Evolutionary conservation across 1,140 invertebrate genomes (phyloP).

Genomic region (Cherax destructor): DNA sequence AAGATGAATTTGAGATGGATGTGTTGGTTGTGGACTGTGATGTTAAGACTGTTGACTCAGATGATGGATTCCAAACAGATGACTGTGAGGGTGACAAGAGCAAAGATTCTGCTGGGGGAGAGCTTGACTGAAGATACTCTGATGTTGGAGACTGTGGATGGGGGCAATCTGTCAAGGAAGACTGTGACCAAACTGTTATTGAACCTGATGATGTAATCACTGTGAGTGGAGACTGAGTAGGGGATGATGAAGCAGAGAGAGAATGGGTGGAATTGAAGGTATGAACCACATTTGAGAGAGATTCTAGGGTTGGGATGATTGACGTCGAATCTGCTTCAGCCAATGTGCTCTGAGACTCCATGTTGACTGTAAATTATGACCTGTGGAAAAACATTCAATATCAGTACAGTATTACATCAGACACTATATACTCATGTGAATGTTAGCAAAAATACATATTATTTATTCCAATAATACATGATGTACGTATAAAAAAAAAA

Average conservation of each 20-base stretch:
- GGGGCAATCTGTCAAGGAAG: not conserved
- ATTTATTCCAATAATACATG: too few relatives aligned
- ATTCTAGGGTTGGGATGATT: not conserved
- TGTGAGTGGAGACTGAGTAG: not conserved
- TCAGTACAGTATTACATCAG: not conserved
- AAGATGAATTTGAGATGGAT: not conserved
- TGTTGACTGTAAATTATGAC: not conserved
- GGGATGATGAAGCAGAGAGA: not conserved
- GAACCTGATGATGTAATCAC: not conserved
- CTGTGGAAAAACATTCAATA: not conserved
- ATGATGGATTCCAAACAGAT: not conserved
- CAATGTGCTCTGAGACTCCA: constrained; percentile 1
- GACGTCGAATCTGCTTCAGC: not conserved
- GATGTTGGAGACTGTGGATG: not conserved
- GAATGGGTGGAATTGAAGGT: not conserved
- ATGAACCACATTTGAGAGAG: not conserved
- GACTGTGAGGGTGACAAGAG: not conserved
- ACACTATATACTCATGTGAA: not conserved
- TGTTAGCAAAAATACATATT: not conserved
- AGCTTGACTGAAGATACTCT: not conserved
- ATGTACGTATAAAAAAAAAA: too few relatives aligned
- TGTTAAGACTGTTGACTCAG: too few relatives aligned
- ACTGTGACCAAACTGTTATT: not conserved
- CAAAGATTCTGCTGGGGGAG: not conserved
- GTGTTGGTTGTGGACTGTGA: not conserved